phyloP scores from a whole-genome alignment of 2,888 invertebrate genomes.

The Scaptomyza tumidula region DNA sequence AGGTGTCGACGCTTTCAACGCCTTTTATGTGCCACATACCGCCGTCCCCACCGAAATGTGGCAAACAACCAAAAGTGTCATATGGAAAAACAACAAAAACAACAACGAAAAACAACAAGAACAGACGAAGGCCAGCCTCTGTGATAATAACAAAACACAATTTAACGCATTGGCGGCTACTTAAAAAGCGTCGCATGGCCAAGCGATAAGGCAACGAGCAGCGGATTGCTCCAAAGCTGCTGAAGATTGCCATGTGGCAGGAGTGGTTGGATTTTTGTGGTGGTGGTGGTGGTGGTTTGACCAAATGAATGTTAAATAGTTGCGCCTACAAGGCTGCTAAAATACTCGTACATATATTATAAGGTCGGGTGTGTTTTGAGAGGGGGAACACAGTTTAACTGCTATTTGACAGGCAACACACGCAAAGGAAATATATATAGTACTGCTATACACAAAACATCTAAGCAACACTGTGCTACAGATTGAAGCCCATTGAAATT shows the following conservation, averaged over 20 bases:
- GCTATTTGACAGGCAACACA: constrained; percentile 62
- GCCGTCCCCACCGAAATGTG: neutral
- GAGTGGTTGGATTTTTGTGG: neutral
- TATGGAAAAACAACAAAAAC: constrained; percentile 52
- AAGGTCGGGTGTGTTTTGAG: constrained; percentile 47
- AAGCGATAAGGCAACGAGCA: constrained; percentile 59
- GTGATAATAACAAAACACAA: constrained; percentile 74
- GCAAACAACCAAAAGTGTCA: constrained; percentile 59
- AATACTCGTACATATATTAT: constrained; percentile 28
- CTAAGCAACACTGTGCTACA: constrained; percentile 26
- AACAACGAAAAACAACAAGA: constrained; percentile 32
- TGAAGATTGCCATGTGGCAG: constrained; percentile 36
- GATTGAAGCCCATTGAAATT: constrained; percentile 45
- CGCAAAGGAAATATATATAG: neutral
- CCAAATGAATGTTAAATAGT: constrained; percentile 77
- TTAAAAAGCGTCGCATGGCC: constrained; percentile 78
- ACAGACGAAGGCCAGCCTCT: constrained; percentile 30
- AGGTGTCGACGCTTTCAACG: constrained; percentile 74
- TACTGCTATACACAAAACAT: neutral
- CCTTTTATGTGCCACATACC: constrained; percentile 55
- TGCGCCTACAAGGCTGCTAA: constrained; percentile 35
- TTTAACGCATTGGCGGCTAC: constrained; percentile 78
- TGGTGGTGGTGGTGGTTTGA: constrained; percentile 40
- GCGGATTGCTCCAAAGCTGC: constrained; percentile 20
- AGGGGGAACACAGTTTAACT: constrained; percentile 53